Base-by-base conservation (phyloP, 2,888 invertebrate genomes). In the Litoditis marina region DNA sequence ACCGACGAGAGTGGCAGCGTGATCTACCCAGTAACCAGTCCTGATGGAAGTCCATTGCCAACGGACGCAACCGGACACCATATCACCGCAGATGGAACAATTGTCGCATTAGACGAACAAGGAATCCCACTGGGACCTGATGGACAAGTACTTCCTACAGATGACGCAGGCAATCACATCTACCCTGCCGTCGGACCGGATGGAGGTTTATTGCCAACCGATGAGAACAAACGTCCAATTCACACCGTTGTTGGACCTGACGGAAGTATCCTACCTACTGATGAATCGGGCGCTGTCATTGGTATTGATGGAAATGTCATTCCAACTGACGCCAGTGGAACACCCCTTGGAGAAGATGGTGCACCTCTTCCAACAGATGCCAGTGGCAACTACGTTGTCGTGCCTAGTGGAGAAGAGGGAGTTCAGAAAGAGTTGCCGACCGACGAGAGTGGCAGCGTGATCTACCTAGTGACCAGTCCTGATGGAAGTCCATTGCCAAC, bases 21-120 rank as follows among this genome's bases (percentile, higher is more conserved):
- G 27, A 61, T 67, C 31, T 60, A 64, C 44, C 65, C 69, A 22
- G 62, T 57, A 27, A 57, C 63, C 5, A 68, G 62, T 16, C 51
- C 68, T 11, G 73, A 73, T 39, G 69, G 69, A 34, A 39, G 49
- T 19, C 69, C 62, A 22, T 46, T 69, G 16, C 66, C 59, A 31
- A 69, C 69, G 22, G 71, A 71, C 34, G 50, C 61, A 46, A 68
- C 56, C 16, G 78, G 78, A 25, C 60, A 61, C 8, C 66, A 63
- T 58, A 31, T 73, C 25, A 47, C 60, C 30, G 68, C 65, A 31
- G 68, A 68, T 42, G 70, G 70, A 46, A 56, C 25, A 11, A 28
- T 66, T 13, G 56, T 70, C 16, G 53, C 46, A 8, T 67, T 65
- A 11, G 62, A 71, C 47, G 49, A 36, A 19, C 47, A 55, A 11